A percentile compares a stretch with the other conserved stretches of the same genome.
Evolutionary conservation across 2,797 vertebrate genomes (phyloP).

Genomic region (Cossypha polioptera): DNA sequence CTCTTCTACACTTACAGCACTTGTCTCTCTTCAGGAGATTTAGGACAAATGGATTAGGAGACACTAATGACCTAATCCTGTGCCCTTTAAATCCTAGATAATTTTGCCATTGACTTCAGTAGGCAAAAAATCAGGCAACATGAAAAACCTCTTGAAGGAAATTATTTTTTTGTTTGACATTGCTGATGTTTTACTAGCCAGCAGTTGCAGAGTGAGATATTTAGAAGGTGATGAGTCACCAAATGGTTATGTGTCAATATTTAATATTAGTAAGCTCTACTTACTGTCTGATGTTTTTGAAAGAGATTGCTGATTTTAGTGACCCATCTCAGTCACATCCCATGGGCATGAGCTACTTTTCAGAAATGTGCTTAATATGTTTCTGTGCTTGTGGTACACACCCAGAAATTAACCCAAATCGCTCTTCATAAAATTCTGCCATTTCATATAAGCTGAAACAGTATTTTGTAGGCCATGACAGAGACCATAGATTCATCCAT

Average conservation of each 20-base stretch:
- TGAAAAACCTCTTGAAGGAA: neutral
- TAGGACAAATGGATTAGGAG: conserved; percentile 57
- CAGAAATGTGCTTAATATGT: neutral
- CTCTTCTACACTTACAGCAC: conserved; percentile 71
- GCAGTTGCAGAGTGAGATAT: neutral
- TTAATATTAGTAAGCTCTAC: neutral
- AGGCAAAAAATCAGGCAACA: neutral
- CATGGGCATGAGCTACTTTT: neutral
- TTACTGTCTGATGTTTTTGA: neutral
- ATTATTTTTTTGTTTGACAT: neutral
- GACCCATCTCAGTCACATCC: neutral
- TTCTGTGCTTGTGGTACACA: neutral
- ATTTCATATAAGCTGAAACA: neutral
- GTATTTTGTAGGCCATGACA: neutral
- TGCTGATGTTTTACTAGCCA: neutral
- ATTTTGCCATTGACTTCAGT: neutral
- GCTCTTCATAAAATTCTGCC: neutral
- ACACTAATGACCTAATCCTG: conserved; percentile 36
- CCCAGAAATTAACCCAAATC: neutral
- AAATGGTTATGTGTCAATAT: neutral
- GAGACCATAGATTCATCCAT: neutral
- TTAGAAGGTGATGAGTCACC: neutral
- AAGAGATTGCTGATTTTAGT: neutral
- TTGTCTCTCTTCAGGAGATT: conserved; percentile 42
- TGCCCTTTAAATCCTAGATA: conserved; percentile 15